phyloP scores from a whole-genome alignment of 2,888 invertebrate species.

The Cantharis nigra region DNA sequence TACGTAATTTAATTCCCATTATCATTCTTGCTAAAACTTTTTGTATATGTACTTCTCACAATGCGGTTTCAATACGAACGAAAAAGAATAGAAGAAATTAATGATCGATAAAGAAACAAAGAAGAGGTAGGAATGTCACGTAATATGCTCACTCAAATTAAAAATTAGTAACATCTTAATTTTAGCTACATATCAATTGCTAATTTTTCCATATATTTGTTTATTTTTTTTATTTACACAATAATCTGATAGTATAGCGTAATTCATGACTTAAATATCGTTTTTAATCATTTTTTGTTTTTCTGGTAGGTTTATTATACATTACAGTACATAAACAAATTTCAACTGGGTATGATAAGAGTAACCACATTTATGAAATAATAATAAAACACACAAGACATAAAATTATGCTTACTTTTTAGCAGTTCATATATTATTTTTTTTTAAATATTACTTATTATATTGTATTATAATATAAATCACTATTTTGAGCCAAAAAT shows the following conservation, averaged over 20 bases:
- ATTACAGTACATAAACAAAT: conserved; percentile 23
- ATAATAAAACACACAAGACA: conserved; percentile 24
- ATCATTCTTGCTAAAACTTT: conserved; percentile 8
- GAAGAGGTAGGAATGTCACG: neutral
- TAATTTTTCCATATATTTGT: conserved; percentile 33
- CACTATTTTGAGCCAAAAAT: conserved; percentile 50
- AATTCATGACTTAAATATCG: conserved; percentile 23
- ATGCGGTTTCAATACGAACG: neutral
- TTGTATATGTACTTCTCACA: conserved; percentile 24
- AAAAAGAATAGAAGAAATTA: neutral
- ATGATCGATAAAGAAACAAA: neutral
- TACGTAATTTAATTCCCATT: neutral
- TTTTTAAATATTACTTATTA: conserved; percentile 33
- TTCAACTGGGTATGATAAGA: conserved; percentile 12
- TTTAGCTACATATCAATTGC: conserved; percentile 19
- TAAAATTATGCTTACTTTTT: conserved; percentile 30
- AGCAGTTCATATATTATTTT: conserved; percentile 30
- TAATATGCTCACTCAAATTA: conserved; percentile 2
- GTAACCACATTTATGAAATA: conserved; percentile 24
- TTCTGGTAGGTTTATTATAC: conserved; percentile 31
- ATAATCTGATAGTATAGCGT: conserved; percentile 28
- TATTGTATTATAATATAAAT: conserved; percentile 21
- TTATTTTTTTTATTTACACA: conserved; percentile 32
- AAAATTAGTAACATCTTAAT: conserved; percentile 15
- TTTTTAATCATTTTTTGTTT: conserved; percentile 23